A percentile compares a stretch with the other conserved stretches of the same genome.
Conservation (phyloP, 2,797 vertebrate genomes). For the Clarias laeviceps region DNA sequence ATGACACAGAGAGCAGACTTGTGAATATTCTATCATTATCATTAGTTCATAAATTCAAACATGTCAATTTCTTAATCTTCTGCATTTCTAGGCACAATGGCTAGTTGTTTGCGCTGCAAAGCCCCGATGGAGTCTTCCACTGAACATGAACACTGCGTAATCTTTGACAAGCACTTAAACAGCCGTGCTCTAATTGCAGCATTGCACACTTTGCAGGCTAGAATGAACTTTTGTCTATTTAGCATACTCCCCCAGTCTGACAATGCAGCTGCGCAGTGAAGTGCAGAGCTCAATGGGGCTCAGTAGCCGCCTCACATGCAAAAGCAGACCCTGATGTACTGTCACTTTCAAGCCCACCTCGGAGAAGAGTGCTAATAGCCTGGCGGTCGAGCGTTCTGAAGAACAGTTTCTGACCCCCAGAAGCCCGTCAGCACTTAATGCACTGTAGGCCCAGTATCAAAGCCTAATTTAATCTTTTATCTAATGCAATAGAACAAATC, state of each 20-base stretch:
- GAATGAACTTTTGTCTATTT: constrained; percentile 24
- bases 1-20: not conserved
- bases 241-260: constrained; percentile 3
- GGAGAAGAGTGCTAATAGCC: not conserved
- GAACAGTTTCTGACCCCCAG: not conserved
- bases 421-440: not conserved
- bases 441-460: not conserved
- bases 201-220: not conserved
- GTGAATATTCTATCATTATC: not conserved
- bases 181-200: not conserved
- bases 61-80: not conserved
- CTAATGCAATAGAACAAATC: not conserved
- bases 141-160: not conserved
- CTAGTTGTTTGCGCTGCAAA: not conserved
- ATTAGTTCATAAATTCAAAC: not conserved
- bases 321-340: constrained; percentile 1
- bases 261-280: not conserved
- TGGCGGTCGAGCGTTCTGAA: not conserved
- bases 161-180: not conserved
- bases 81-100: not conserved
- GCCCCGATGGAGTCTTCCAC: not conserved
- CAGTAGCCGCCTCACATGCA: not conserved
- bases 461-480: not conserved
- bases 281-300: not conserved
- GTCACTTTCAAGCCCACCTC: not conserved